Percentiles rank a stretch among this genome's conserved stretches.
These are phyloP conservation scores for Leptura quadrifasciata DNA, from an alignment of 2,888 invertebrate genomes.

Conservation along the genomic window DNA sequence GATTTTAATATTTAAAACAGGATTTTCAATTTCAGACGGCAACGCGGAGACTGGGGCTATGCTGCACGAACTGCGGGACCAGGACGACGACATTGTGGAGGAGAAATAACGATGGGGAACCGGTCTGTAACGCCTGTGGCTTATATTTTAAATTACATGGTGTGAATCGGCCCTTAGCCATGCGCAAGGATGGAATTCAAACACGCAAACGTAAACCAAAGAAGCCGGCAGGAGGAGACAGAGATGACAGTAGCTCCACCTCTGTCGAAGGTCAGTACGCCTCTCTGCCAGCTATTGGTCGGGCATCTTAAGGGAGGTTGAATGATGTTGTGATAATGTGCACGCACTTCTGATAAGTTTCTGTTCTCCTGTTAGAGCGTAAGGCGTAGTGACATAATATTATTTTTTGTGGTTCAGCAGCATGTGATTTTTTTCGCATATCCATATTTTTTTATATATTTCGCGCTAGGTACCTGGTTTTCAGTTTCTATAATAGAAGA, in stretches of 20 bases:
- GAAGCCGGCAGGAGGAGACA: conserved; percentile 78
- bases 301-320: conserved; percentile 16
- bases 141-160: conserved; percentile 97
- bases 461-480: not conserved
- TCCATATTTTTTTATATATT: not conserved
- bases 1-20: conserved; percentile 43
- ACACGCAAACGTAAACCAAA: conserved; percentile 96
- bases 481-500: too few relatives aligned
- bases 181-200: conserved; percentile 98
- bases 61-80: conserved; percentile 98
- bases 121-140: conserved; percentile 99
- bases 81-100: conserved; percentile 98
- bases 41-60: conserved; percentile 90
- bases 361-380: conserved; percentile 62
- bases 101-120: conserved; percentile 97
- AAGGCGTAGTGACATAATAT: conserved; percentile 61
- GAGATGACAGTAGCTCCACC: conserved; percentile 69
- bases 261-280: conserved; percentile 69
- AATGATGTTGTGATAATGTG: conserved; percentile 17
- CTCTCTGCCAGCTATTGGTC: conserved; percentile 52
- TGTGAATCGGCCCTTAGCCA: conserved; percentile 92
- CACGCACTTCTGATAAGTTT: conserved; percentile 52
- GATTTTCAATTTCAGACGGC: conserved; percentile 82
- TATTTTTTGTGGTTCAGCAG: conserved; percentile 55
- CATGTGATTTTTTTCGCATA: not conserved